Percentiles rank a stretch among this genome's conserved stretches.
Conservation (phyloP, 2,888 invertebrate genomes). For the Hydrotaea cyrtoneurina region DNA sequence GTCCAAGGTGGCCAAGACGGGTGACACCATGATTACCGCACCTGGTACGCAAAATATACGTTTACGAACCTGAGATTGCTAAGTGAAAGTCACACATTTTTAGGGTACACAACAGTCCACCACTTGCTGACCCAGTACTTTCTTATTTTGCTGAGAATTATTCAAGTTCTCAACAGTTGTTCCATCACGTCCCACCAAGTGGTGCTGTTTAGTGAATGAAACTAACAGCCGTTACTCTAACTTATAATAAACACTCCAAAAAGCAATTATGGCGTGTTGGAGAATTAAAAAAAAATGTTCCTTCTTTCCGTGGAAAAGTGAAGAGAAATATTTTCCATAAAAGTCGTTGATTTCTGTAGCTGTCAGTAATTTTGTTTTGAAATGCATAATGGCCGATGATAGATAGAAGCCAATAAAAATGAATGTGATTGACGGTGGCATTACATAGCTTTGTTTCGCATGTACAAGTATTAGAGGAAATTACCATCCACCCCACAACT, state of each 20-base stretch:
- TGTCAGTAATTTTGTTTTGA: constrained; percentile 59
- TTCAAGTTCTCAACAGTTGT: constrained; percentile 55
- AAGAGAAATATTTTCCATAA: constrained; percentile 48
- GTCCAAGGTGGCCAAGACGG: too few relatives aligned
- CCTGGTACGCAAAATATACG: too few relatives aligned
- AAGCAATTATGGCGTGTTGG: constrained; percentile 46
- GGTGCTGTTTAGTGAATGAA: not conserved
- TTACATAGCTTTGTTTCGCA: constrained; percentile 27
- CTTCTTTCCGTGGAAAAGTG: not conserved
- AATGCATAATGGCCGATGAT: constrained; percentile 27
- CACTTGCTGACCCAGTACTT: not conserved
- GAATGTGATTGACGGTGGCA: not conserved
- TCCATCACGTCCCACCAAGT: not conserved
- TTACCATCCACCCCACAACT: not conserved
- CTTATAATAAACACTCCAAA: not conserved
- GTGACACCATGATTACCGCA: too few relatives aligned
- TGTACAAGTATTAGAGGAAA: not conserved
- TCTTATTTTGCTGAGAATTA: constrained; percentile 47
- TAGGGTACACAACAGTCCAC: too few relatives aligned
- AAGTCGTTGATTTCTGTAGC: constrained; percentile 66
- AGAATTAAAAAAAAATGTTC: constrained; percentile 7
- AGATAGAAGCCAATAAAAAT: constrained; percentile 9
- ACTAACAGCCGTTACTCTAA: not conserved
- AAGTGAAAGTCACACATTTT: too few relatives aligned
- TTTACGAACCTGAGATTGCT: too few relatives aligned